Evolutionary conservation across 2,888 invertebrate species (phyloP).

Genomic region (Strigamia maritima): DNA sequence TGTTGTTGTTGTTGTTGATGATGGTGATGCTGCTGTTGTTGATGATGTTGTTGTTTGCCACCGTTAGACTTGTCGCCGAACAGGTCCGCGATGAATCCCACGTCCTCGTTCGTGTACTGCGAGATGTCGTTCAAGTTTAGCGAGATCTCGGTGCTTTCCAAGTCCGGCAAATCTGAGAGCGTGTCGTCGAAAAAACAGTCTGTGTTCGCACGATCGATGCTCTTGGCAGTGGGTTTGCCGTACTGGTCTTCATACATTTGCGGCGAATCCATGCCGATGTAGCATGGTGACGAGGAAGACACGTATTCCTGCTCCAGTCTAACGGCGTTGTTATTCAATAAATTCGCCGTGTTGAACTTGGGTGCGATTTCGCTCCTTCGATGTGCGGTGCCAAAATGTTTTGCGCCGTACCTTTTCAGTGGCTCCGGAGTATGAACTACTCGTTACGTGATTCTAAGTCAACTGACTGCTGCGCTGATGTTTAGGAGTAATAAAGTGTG

Average conservation of each 20-base stretch:
- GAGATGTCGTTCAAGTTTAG: slow-evolving; percentile 86
- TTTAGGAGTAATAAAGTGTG: neutral
- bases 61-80: slow-evolving; percentile 68
- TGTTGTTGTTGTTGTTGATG: slow-evolving; percentile 34
- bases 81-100: slow-evolving; percentile 63
- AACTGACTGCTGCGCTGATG: neutral
- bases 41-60: slow-evolving; percentile 22
- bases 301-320: slow-evolving; percentile 42
- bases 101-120: slow-evolving; percentile 60
- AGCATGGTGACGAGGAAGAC: slow-evolving; percentile 44
- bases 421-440: neutral
- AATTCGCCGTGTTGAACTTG: neutral
- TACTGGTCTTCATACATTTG: slow-evolving; percentile 73
- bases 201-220: slow-evolving; percentile 12
- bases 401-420: slow-evolving; percentile 1
- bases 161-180: slow-evolving; percentile 72
- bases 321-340: slow-evolving; percentile 7
- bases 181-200: slow-evolving; percentile 50
- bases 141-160: slow-evolving; percentile 88
- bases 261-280: slow-evolving; percentile 69
- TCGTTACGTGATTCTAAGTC: neutral
- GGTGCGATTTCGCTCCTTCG: neutral
- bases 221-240: slow-evolving; percentile 37
- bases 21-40: slow-evolving; percentile 31
- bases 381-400: slow-evolving; percentile 11